phyloP scores from a whole-genome alignment of 2,888 invertebrate genomes.

The Andrena hattorfiana region DNA sequence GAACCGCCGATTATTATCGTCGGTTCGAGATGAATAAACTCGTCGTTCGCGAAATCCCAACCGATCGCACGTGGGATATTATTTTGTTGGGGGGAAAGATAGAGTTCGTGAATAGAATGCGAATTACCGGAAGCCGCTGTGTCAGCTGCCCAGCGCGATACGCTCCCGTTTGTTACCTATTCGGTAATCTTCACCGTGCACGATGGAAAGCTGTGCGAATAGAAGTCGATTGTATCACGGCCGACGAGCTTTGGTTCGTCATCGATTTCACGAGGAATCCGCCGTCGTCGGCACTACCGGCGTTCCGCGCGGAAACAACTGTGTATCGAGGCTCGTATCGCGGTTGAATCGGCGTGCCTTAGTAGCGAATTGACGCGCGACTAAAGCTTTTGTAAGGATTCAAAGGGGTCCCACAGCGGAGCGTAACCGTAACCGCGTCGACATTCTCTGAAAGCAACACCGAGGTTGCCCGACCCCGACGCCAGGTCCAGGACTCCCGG shows the following conservation, averaged over 20 bases:
- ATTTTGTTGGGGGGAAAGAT: too few relatives aligned
- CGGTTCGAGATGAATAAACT: neutral
- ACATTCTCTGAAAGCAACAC: neutral
- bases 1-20: neutral
- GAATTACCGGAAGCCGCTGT: too few relatives aligned
- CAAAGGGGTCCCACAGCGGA: neutral
- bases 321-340: too few relatives aligned
- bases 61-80: slow-evolving; percentile 1
- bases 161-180: neutral
- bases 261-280: slow-evolving; percentile 21
- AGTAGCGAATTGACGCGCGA: neutral
- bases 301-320: too few relatives aligned
- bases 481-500: neutral
- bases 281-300: neutral
- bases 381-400: neutral
- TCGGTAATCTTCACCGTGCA: slow-evolving; percentile 38
- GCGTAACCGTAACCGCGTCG: neutral
- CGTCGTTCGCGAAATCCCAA: neutral
- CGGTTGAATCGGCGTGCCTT: neutral
- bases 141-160: neutral
- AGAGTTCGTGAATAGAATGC: too few relatives aligned
- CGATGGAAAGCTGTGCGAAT: neutral
- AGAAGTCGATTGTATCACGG: slow-evolving; percentile 26
- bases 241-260: slow-evolving; percentile 24
- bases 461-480: neutral